A percentile compares a stretch with the other conserved stretches of the same genome.
phyloP scores from a whole-genome alignment of 2,797 vertebrate genomes.

The Poeciliopsis presidionis region DNA sequence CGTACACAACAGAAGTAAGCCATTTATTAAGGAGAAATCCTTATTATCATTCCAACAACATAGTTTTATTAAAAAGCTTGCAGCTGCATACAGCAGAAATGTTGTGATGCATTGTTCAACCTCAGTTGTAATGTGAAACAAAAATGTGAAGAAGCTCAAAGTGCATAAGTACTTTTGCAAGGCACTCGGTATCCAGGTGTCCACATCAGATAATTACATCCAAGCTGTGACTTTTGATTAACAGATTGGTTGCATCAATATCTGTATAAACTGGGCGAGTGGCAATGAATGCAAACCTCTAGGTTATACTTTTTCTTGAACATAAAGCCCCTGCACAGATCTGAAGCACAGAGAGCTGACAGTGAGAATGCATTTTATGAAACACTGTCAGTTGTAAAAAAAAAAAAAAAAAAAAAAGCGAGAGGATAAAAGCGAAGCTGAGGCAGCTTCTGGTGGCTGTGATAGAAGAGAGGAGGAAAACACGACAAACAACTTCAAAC shows the following conservation, averaged over 20 bases:
- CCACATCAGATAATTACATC: slow-evolving; percentile 42
- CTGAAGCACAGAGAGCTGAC: slow-evolving; percentile 8
- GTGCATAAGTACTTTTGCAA: background rate
- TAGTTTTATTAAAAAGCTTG: background rate
- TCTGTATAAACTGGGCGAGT: background rate
- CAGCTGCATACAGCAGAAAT: background rate
- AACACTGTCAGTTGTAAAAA: slow-evolving; percentile 17
- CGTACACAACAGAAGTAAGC: background rate
- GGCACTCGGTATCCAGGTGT: slow-evolving; percentile 12
- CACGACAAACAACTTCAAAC: slow-evolving; percentile 23
- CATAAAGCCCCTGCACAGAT: slow-evolving; percentile 28
- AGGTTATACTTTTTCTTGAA: slow-evolving; percentile 19
- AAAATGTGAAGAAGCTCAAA: background rate
- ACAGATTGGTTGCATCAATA: slow-evolving; percentile 38
- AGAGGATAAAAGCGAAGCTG: slow-evolving; percentile 35
- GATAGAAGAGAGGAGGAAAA: slow-evolving; percentile 29
- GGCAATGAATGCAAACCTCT: slow-evolving; percentile 22
- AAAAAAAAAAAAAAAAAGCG: slow-evolving; percentile 2
- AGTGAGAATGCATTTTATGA: slow-evolving; percentile 16
- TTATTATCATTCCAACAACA: background rate
- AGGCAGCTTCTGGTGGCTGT: slow-evolving; percentile 27
- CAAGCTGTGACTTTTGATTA: slow-evolving; percentile 38
- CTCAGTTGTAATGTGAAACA: background rate
- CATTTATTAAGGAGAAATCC: background rate
- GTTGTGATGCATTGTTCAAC: background rate